Percentiles rank a stretch among this genome's conserved stretches.
Evolutionary conservation across 1,140 invertebrate genomes (phyloP).

Genomic region (Goniozus legneri): DNA sequence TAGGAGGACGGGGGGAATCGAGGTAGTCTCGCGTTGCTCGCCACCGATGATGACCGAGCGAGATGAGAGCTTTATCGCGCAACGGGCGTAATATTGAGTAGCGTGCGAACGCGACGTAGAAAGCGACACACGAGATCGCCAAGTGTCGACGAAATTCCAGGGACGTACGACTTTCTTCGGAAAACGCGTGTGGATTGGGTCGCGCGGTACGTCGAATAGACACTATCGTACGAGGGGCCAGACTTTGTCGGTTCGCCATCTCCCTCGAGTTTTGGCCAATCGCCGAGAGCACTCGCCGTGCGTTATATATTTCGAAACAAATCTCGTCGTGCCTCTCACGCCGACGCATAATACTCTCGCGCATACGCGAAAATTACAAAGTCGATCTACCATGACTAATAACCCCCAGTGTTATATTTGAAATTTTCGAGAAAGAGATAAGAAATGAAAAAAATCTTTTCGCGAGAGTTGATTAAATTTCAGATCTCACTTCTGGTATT

Average conservation of each 20-base stretch:
- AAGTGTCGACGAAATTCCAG: constrained; percentile 38
- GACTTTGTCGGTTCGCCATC: background rate
- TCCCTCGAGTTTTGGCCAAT: constrained; percentile 19
- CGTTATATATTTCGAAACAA: no score
- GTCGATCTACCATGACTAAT: no score
- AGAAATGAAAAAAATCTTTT: no score
- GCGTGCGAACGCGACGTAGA: constrained; percentile 46
- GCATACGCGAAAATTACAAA: no score
- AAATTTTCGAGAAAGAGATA: no score
- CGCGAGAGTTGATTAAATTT: no score
- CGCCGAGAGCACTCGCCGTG: constrained; percentile 23
- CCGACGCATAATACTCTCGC: no score
- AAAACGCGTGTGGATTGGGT: no score
- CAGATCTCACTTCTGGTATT: no score
- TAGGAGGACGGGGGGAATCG: background rate
- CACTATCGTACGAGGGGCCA: constrained; percentile 19
- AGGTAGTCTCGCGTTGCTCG: constrained; percentile 33
- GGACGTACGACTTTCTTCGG: constrained; percentile 17
- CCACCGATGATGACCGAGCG: constrained; percentile 38
- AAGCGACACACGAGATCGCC: constrained; percentile 33
- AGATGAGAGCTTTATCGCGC: constrained; percentile 36
- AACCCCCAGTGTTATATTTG: no score
- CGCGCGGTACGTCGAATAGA: background rate
- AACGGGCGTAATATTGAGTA: constrained; percentile 46
- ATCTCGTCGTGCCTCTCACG: no score